Evolutionary conservation across 2,888 invertebrate species (phyloP), one percentile per base, ranked within the genome.

Genomic region (Plebejus anna): DNA sequence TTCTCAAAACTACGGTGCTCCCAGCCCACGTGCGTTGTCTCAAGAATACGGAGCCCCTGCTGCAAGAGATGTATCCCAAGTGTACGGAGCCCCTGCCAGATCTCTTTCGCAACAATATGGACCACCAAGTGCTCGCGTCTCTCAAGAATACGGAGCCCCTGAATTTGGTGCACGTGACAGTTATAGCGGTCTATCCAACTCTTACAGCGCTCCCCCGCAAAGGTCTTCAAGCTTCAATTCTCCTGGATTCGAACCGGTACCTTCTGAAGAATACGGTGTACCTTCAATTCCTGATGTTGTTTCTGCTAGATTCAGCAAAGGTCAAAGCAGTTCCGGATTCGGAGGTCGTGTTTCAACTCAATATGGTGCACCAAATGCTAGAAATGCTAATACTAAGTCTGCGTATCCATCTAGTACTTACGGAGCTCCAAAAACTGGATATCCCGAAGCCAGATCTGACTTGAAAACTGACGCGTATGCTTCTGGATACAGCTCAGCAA

Each of bases 381-480:
- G 86, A 81, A 82, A 82, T 81, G 83, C 81, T 55, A 13, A 51
- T 7, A 80, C 80, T 75, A 82, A 82, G 51, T 77, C 90, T 32
- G 59, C 59, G 5, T 76, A 76, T 72, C 28, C 73, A 51, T 73
- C 73, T 5, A 32, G 28, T 11, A 73, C n/a, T 11, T 89, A 89
- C 78, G 84, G 82, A 36, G 81, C 79, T 0, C 83, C 83, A 1
- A 82, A 79, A 75, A 88, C 90, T 76, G 91, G 90, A 77, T 94
- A 95, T 79, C 94, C 95, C 51, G 85, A 90, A 42, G 79, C 80
- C 71, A 82, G 84, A 32, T 79, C 82, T 51, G 83, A 82, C 36
- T 89, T 92, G 72, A 94, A 94, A 79, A 89, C 89, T 11, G 82
- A 83, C 78, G 89, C 88, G 16, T 81, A 85, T 32, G 83, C 85